Evolutionary conservation across 2,888 invertebrate genomes (phyloP), one percentile per base, ranked within the genome.

Genomic region (Stomorhina lunata): DNA sequence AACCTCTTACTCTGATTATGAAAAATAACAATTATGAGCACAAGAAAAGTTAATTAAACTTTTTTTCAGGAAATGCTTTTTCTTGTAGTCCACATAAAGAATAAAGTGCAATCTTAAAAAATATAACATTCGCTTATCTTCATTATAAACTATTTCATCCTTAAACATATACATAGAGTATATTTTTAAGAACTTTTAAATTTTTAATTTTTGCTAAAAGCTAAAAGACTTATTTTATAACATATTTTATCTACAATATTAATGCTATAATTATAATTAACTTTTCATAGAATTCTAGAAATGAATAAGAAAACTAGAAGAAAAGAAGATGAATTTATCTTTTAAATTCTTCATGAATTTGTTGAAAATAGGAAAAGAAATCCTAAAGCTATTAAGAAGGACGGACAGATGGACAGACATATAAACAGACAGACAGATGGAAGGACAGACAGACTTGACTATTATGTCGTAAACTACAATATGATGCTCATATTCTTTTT

Each of bases 241-340:
- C 17, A 37, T n/a, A n/a, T n/a, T 55, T 22, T 25, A 45, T 65
- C 55, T 65, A n/a, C n/a, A n/a, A n/a, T n/a, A 45, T 59, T 68
- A 50, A 57, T 43, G 17, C 59, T 48, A 40, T 53, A 77, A 77
- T 69, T 77, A 15, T 61, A 77, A 77, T 77, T 63, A 69, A 77
- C 61, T 77, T 77, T 77, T 43, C 55, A 34, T 27, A 65, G 65
- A 65, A 75, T 17, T 22, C 43, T 43, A 55, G 15, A 75, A n/a
- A n/a, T n/a, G n/a, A n/a, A n/a, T n/a, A n/a, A 65, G 17, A 75
- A 55, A 50, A 7, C 15, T 4, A 43, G 7, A 2, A 2, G 17
- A 10, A 10, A 9, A 55, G 2, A 55, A 45, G 27, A 77, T 68
- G 68, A 37, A 50, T 77, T n/a, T 68, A 68, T 68, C 69, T 75